Conservation (phyloP, 2,888 invertebrate species). For the Meganola albula region DNA sequence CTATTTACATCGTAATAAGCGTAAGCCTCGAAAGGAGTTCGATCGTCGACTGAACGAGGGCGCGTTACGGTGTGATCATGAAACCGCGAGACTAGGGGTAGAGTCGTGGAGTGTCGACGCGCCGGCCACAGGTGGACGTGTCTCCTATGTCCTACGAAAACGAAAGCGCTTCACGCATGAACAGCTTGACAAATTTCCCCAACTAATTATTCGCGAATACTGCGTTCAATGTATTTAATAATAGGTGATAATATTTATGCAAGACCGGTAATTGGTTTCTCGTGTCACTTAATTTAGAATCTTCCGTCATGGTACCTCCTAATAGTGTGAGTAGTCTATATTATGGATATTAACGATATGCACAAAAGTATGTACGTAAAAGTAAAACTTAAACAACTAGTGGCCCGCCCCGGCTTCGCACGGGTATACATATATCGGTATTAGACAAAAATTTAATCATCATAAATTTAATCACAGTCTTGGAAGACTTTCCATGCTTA, state of each 20-base stretch:
- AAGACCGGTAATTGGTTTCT: conserved; percentile 39
- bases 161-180: conserved; percentile 71
- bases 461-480: too few relatives aligned
- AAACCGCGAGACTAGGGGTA: conserved; percentile 31
- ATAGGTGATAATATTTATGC: conserved; percentile 40
- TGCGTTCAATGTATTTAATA: conserved; percentile 51
- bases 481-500: too few relatives aligned
- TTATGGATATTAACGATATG: too few relatives aligned
- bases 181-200: conserved; percentile 60
- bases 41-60: conserved; percentile 52
- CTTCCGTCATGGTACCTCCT: conserved; percentile 53
- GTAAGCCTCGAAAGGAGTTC: conserved; percentile 52
- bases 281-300: conserved; percentile 40
- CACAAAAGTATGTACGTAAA: too few relatives aligned
- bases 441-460: too few relatives aligned
- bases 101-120: conserved; percentile 29
- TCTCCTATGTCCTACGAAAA: conserved; percentile 61
- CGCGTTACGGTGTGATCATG: conserved; percentile 31
- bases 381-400: conserved; percentile 1
- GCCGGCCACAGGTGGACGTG: conserved; percentile 30
- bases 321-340: too few relatives aligned
- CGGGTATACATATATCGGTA: too few relatives aligned
- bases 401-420: too few relatives aligned
- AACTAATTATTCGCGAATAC: conserved; percentile 59
- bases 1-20: conserved; percentile 59